A percentile compares a stretch with the other conserved stretches of the same genome.
These are phyloP conservation scores for Chironomus striatipennis DNA, from an alignment of 1,140 invertebrate genomes.

Conservation along the genomic window DNA sequence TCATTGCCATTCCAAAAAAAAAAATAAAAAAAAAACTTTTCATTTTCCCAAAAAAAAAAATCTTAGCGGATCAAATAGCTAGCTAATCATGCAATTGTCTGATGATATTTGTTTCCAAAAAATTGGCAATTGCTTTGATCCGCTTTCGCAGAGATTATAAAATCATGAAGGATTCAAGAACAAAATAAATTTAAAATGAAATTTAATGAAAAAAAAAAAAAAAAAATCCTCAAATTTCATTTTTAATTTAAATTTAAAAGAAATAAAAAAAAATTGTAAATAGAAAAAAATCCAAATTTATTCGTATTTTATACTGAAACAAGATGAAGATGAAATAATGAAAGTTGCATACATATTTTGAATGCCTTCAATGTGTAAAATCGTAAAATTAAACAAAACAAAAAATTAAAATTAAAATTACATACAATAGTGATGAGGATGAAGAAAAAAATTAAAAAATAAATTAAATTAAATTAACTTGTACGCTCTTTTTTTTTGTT, in stretches of 20 bases:
- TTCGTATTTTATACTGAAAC: conserved; percentile 12
- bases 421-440: background rate
- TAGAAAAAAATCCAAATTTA: conserved; percentile 20
- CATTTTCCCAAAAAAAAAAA: too few species aligned
- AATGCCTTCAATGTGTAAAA: conserved; percentile 21
- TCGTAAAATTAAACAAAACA: background rate
- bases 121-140: too few species aligned
- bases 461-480: background rate
- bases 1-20: too few species aligned
- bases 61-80: too few species aligned
- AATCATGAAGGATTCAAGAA: too few species aligned
- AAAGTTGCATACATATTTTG: conserved; percentile 17
- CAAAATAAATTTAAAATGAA: too few species aligned
- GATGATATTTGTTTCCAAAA: too few species aligned
- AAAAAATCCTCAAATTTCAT: background rate
- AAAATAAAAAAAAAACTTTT: too few species aligned
- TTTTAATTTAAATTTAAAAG: background rate
- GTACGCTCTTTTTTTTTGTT: conserved; percentile 13
- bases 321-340: background rate
- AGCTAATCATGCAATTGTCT: too few species aligned
- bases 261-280: background rate
- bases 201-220: background rate
- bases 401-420: background rate
- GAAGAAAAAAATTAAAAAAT: too few species aligned
- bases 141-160: too few species aligned